Conservation (phyloP, 2,113 vertebrate genomes). For the Pseudopipra pipra region DNA sequence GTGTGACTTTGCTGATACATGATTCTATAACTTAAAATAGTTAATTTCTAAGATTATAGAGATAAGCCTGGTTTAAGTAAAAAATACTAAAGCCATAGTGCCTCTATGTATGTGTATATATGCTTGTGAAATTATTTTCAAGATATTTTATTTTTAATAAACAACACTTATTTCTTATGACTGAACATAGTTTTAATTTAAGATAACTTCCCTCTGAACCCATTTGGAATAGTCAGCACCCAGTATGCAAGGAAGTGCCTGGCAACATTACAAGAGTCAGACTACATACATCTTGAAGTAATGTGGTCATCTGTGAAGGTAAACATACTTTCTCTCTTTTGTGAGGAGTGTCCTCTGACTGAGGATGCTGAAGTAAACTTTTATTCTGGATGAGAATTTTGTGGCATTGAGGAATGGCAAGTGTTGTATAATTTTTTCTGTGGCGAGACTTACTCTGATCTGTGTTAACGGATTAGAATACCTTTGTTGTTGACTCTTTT, state of each 20-base stretch:
- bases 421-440: not conserved
- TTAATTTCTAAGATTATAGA: not conserved
- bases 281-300: not conserved
- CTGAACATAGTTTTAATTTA: not conserved
- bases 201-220: not conserved
- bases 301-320: not conserved
- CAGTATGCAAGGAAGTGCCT: not conserved
- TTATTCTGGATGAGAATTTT: not conserved
- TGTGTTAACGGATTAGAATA: not conserved
- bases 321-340: not conserved
- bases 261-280: not conserved
- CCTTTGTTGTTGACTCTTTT: not conserved
- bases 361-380: not conserved
- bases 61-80: not conserved
- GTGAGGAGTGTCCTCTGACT: not conserved
- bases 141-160: slow-evolving; percentile 9
- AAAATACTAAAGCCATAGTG: not conserved
- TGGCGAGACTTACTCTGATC: not conserved
- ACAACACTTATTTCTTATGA: not conserved
- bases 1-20: not conserved
- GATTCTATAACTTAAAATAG: not conserved
- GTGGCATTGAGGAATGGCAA: not conserved
- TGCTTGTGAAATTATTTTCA: not conserved
- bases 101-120: not conserved
- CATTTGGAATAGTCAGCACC: not conserved